Conservation (phyloP, 2,113 vertebrate genomes). For the Atherinomorus stipes region DNA sequence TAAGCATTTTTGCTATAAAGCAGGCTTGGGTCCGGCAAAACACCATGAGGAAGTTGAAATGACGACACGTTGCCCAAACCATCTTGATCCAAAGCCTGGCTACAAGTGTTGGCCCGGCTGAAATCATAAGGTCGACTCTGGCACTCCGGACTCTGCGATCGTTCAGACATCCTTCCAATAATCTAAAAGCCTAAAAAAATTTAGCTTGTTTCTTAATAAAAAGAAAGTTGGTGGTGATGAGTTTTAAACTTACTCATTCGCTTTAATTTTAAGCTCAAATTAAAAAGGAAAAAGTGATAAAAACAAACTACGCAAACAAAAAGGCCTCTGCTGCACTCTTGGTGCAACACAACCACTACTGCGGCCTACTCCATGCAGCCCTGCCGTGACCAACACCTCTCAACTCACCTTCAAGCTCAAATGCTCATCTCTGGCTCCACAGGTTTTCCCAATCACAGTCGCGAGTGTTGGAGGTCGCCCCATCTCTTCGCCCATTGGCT, state of each 20-base stretch:
- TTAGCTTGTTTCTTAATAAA: background rate
- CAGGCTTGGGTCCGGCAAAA: constrained; percentile 78
- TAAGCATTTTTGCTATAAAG: constrained; percentile 80
- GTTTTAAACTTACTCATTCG: constrained; percentile 19
- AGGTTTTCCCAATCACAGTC: constrained; percentile 72
- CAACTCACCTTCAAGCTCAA: constrained; percentile 58
- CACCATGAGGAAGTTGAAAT: constrained; percentile 74
- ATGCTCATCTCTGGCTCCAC: constrained; percentile 29
- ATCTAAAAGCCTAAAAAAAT: background rate
- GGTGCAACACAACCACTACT: constrained; percentile 51
- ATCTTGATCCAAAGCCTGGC: constrained; percentile 71
- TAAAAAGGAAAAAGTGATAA: background rate
- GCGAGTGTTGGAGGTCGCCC: constrained; percentile 39
- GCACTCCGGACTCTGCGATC: constrained; percentile 76
- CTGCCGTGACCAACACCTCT: constrained; percentile 1
- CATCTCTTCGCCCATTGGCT: constrained; percentile 82
- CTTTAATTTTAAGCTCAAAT: background rate
- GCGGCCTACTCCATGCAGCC: constrained; percentile 49
- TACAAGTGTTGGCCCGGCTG: constrained; percentile 66
- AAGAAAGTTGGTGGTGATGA: background rate
- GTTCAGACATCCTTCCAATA: constrained; percentile 77
- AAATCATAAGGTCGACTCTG: constrained; percentile 77
- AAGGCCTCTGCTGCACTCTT: constrained; percentile 1
- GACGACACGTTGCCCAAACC: constrained; percentile 61
- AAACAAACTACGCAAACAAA: background rate